Evolutionary conservation across 2,113 vertebrate genomes (phyloP).

Genomic region (Regulus satrapa): DNA sequence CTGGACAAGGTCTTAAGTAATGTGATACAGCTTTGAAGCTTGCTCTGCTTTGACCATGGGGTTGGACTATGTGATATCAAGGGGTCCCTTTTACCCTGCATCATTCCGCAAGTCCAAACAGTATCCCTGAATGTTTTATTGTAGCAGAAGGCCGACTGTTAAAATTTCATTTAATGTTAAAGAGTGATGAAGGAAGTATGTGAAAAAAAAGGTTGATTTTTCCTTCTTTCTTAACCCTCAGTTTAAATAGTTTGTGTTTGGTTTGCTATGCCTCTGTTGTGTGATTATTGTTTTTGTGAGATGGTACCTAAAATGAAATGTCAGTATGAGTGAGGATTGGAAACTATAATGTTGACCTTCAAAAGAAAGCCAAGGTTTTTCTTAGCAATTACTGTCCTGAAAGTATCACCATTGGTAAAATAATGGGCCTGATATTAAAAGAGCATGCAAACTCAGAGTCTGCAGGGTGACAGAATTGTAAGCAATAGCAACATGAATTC

Average conservation of each 20-base stretch:
- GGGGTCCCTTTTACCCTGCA: neutral
- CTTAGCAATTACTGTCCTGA: neutral
- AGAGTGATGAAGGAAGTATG: neutral
- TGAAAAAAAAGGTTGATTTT: neutral
- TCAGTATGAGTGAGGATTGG: neutral
- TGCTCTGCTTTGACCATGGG: neutral
- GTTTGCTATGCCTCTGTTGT: neutral
- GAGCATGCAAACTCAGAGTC: neutral
- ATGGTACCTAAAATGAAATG: neutral
- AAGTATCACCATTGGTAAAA: neutral
- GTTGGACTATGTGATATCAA: neutral
- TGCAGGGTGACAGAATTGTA: neutral
- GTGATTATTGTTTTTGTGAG: neutral
- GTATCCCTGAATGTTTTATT: neutral
- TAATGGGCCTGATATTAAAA: constrained; percentile 13
- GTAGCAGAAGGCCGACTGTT: neutral
- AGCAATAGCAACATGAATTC: neutral
- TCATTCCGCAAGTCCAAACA: neutral
- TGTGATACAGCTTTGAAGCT: neutral
- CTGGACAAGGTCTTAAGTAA: neutral
- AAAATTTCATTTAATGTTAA: neutral
- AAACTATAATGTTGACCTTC: neutral
- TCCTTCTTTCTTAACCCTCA: neutral
- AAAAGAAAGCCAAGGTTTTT: neutral
- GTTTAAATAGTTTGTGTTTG: neutral